Base-by-base conservation (phyloP, 2,888 invertebrate species). In the Aspidiotus destructor region DNA sequence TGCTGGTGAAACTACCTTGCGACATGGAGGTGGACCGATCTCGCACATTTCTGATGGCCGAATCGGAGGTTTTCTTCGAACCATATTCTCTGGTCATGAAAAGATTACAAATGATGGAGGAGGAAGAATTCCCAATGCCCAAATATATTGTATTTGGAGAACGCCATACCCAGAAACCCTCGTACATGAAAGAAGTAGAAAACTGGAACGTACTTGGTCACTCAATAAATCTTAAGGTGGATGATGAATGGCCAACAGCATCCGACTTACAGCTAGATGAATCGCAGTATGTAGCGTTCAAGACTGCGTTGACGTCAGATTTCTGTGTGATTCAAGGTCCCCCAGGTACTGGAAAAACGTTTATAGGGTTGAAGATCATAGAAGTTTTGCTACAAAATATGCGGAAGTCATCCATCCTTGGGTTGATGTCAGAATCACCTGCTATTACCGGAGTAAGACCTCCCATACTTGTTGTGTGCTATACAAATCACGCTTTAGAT, bases 301-400 rank as follows among this genome's bases (percentile, higher is more conserved):
- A 82, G 72, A 80, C 83, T 48, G 88, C 88, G 0, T 74, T 92
- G 3, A 85, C 83, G 0, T 80, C 82, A 74, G 86, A 90, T 77
- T 84, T 92, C 72, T 84, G 84, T 0, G 81, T 91, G 0, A 88
- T 92, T 71, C 91, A 92, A 80, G 92, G 92, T 0, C 92, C 92
- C 0, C 92, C 92, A 0, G 92, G 92, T 2, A 92, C 92, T 0
- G 92, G 92, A 0, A 92, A 92, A 80, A 91, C 92, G 0, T 87
- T 82, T 75, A 77, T 92, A 70, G 91, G 91, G 0, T 78, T 89
- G 48, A 86, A 87, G 81, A 83, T 93, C 40, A 85, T 86, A 0
- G 80, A 84, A 67, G 81, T 83, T 0, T 75, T 92, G 40, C 76
- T 91, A 1, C 77, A 81, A 70, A 89, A 88, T 72, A 72, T 10